Base-by-base conservation (phyloP, 2,797 vertebrate genomes). In the Spinus pinus region DNA sequence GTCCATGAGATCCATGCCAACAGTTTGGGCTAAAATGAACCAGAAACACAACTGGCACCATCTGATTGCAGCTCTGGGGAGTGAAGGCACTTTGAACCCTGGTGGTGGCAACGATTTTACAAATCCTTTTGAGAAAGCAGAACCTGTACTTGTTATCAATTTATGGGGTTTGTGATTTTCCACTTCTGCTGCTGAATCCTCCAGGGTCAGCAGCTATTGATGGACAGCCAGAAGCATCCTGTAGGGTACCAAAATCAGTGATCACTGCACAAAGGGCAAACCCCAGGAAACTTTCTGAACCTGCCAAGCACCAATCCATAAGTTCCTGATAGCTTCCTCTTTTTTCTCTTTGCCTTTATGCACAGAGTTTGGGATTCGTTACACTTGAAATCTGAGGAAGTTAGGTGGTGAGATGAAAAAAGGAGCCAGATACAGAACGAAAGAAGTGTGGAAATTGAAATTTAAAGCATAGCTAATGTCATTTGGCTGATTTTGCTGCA, bases 381-480 rank as follows among this genome's bases (percentile, higher is more conserved):
- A 93, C 91, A 70, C 79, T 88, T 73, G 78, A 89, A 95, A 81
- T 86, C 94, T 95, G 69, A 83, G 81, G 81, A 93, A 93, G 79
- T 88, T 91, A 81, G 88, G 92, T 91, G 91, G 82, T 8, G 70
- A 94, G 86, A 95, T 93, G 94, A 95, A 94, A 94, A 97, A 93
- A 92, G 54, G 66, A 94, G 89, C 0, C 30, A 89, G 95, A 91
- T 79, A 91, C 35, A 91, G 94, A 86, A 88, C 4, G 86, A 89
- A 92, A 92, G 86, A 16, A 93, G 86, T 95, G 91, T 96, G 94
- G 77, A 95, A 96, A 97, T 90, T 72, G 91, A 56, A 94, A 94
- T 96, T 96, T 95, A 91, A 91, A 90, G 93, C 94, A 93, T 91
- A 78, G 82, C 96, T 97, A 96, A 97, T 96, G 79, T 95, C 54